These are phyloP conservation scores for Nephila pilipes DNA, from an alignment of 1,140 invertebrate genomes.

Conservation along the genomic window DNA sequence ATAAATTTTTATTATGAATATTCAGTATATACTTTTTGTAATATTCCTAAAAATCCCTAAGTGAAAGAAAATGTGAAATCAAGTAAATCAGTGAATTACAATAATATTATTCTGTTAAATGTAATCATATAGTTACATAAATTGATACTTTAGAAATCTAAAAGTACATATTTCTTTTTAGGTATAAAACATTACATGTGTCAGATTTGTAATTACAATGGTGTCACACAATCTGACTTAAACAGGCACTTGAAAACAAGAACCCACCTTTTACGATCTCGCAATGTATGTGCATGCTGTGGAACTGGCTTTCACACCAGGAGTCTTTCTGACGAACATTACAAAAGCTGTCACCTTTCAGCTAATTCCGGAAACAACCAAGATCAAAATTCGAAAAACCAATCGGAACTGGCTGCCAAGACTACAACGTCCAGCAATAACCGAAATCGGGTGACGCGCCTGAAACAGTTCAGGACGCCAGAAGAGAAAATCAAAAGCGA, in stretches of 20 bases:
- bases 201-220: conserved; percentile 83
- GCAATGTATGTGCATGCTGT: conserved; percentile 81
- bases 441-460: conserved; percentile 61
- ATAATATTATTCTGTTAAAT: no score
- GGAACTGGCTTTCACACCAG: conserved; percentile 81
- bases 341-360: conserved; percentile 68
- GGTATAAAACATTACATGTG: conserved; percentile 83
- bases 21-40: no score
- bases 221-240: conserved; percentile 83
- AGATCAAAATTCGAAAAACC: conserved; percentile 49
- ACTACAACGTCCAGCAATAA: conserved; percentile 52
- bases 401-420: not conserved
- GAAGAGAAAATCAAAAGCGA: conserved; percentile 71
- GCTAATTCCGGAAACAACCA: conserved; percentile 45
- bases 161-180: conserved; percentile 73
- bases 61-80: no score
- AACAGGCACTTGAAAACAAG: conserved; percentile 83
- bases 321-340: conserved; percentile 77
- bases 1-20: no score
- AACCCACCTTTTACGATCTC: conserved; percentile 81
- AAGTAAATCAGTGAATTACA: no score
- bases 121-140: no score
- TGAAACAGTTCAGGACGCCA: conserved; percentile 65
- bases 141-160: no score
- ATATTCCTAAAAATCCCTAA: no score